phyloP scores from a whole-genome alignment of 1,140 invertebrate genomes.

The Drosophila ficusphila region DNA sequence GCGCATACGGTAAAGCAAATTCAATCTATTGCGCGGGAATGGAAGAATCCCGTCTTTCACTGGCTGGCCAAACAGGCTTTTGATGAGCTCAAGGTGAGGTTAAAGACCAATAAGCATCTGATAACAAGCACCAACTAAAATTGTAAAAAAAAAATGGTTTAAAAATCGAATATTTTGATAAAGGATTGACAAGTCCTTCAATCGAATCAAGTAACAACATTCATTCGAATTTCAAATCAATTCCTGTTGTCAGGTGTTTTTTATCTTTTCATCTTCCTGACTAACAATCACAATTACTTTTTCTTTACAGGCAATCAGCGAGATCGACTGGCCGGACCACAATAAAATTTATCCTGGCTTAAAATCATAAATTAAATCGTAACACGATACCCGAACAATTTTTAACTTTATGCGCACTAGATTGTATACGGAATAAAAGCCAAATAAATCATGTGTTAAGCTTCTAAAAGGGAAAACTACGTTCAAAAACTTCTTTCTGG shows the following conservation, averaged over 20 bases:
- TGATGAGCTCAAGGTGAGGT: constrained; percentile 57
- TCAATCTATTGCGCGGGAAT: background rate
- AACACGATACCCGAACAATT: background rate
- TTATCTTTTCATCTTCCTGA: background rate
- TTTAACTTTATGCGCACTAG: background rate
- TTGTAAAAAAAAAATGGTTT: no score
- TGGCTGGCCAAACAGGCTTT: constrained; percentile 66
- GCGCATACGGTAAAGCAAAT: background rate
- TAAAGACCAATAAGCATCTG: background rate
- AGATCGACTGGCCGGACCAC: constrained; percentile 38
- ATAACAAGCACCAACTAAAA: background rate
- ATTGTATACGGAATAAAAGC: constrained; percentile 1
- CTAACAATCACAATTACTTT: constrained; percentile 27
- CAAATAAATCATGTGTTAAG: constrained; percentile 14
- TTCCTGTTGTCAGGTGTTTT: background rate
- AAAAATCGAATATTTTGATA: no score
- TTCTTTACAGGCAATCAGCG: constrained; percentile 56
- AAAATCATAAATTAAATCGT: background rate
- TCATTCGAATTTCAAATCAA: no score
- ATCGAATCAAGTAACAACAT: no score
- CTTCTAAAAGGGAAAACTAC: background rate
- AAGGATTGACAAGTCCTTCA: no score
- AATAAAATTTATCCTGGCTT: constrained; percentile 11
- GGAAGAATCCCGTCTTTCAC: constrained; percentile 57
- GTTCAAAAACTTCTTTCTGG: constrained; percentile 90